Base-by-base conservation (phyloP, 1,140 invertebrate genomes). In the Goniozus legneri region DNA sequence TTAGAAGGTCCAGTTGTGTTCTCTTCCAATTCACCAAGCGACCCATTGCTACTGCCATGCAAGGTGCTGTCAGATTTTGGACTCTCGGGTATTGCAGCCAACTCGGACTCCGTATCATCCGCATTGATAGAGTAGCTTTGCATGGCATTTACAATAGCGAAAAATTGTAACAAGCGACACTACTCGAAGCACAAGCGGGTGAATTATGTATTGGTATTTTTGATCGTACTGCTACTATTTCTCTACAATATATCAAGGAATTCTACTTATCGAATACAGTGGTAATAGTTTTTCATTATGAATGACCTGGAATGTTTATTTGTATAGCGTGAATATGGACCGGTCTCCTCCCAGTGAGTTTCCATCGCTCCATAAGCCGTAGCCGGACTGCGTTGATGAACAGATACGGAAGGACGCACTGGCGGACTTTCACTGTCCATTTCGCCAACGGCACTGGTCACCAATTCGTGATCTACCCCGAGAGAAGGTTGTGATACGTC, bases 21-120 rank as follows among this genome's bases (percentile, higher is more conserved):
- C 31, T 76, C 69, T 36, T 69, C 70, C 52, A 76, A 54, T 58
- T 80, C 78, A 3, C 77, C 76, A 36, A 79, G 75, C 14, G 74
- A 79, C 61, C 77, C 77, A 39, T 64, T 83, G 57, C 82, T 84
- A 54, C 85, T 88, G 41, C 84, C 84, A 62, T 88, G 85, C 34
- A 88, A 76, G 22, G 87, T 88, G 65, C 86, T 89, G 59, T 90
- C 87, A 19, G 89, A 91, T 67, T 88, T 86, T 63, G 90, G 87
- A 71, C 88, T 88, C 76, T 92, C 91, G 22, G 89, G 89, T 66
- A 92, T 92, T 46, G 86, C 89, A 48, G 91, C 88, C 56, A 92
- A 74, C 70, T 92, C 89, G 18, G 87, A 89, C 74, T 92, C 90
- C 6, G 86, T 86, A 58, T 90, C 89, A 70, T 92, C 88, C 43